Percentiles rank a stretch among this genome's conserved stretches.
These are phyloP conservation scores for Colinus virginianus DNA, from an alignment of 2,113 vertebrate genomes.

Conservation along the genomic window DNA sequence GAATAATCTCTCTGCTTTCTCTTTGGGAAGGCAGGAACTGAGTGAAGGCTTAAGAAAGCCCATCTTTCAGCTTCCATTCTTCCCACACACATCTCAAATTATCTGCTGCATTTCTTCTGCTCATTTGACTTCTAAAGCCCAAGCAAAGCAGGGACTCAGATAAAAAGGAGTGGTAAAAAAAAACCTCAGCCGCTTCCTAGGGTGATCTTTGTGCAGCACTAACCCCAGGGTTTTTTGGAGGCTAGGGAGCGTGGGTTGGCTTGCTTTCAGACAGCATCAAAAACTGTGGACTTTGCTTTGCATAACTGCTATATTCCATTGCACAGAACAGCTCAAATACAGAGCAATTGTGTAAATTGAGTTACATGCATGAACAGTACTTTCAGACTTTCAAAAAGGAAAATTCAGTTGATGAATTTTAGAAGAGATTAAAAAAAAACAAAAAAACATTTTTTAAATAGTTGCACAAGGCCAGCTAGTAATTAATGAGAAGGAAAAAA, in stretches of 20 bases:
- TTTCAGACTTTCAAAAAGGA: background rate
- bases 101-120: slow-evolving; percentile 70
- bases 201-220: slow-evolving; percentile 58
- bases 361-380: background rate
- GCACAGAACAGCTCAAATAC: background rate
- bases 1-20: background rate
- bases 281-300: background rate
- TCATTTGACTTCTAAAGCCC: slow-evolving; percentile 70
- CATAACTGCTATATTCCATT: background rate
- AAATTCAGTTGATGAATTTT: background rate
- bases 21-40: slow-evolving; percentile 57
- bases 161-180: slow-evolving; percentile 48
- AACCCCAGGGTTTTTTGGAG: slow-evolving; percentile 52
- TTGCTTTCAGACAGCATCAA: slow-evolving; percentile 34
- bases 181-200: slow-evolving; percentile 30
- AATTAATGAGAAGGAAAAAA: background rate
- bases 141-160: slow-evolving; percentile 42
- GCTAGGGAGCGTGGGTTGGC: background rate
- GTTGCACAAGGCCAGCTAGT: background rate
- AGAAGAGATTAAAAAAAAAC: background rate
- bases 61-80: slow-evolving; percentile 64
- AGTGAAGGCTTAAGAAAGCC: slow-evolving; percentile 44
- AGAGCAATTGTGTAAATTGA: background rate
- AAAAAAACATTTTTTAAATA: background rate
- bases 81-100: slow-evolving; percentile 60